Conservation (phyloP, 2,888 invertebrate genomes). For the Salticus scenicus region DNA sequence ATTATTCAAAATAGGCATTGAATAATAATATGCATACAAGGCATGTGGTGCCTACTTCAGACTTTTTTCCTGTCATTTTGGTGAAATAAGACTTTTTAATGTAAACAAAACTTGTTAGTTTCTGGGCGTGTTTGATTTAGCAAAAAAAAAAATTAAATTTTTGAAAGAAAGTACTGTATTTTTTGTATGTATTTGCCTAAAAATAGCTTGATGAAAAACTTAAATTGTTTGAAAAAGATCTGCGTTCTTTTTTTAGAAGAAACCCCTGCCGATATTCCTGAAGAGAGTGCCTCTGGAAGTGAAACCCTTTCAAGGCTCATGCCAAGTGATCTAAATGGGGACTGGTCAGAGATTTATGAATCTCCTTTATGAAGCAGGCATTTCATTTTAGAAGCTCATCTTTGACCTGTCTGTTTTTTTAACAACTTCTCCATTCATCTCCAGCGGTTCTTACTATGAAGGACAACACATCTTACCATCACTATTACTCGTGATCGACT, state of each 20-base stretch:
- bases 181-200: neutral
- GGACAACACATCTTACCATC: neutral
- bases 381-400: neutral
- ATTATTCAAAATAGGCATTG: too few species aligned
- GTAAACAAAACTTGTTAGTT: neutral
- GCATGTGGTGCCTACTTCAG: too few species aligned
- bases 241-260: neutral
- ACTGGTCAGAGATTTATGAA: constrained; percentile 57
- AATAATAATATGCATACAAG: too few species aligned
- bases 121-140: too few species aligned
- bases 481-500: neutral
- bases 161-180: neutral
- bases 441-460: neutral
- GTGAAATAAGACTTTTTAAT: too few species aligned
- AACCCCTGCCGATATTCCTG: neutral
- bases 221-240: too few species aligned
- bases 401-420: neutral
- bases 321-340: constrained; percentile 29
- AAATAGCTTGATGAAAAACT: neutral
- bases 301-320: constrained; percentile 7
- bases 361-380: constrained; percentile 48
- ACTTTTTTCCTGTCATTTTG: too few species aligned
- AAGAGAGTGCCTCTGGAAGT: neutral
- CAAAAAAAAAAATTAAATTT: too few species aligned
- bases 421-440: neutral